A percentile compares a stretch with the other conserved stretches of the same genome.
Conservation (phyloP, 2,113 vertebrate species). For the Hypomesus transpacificus region DNA sequence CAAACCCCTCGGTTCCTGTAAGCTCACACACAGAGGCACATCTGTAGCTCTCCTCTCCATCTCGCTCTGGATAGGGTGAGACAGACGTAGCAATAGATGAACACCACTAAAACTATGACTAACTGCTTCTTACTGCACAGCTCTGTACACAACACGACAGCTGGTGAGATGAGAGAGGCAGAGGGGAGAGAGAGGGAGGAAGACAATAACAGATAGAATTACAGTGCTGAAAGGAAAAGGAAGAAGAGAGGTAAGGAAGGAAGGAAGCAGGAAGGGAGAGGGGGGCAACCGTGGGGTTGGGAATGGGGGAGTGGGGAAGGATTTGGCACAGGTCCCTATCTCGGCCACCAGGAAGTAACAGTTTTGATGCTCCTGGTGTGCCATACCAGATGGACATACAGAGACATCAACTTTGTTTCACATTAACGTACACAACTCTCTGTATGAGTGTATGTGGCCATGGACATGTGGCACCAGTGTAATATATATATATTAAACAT, state of each 20-base stretch:
- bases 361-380: neutral
- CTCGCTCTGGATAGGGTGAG: conserved; percentile 10
- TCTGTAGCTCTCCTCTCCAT: conserved; percentile 27
- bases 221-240: neutral
- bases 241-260: neutral
- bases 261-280: neutral
- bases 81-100: conserved; percentile 38
- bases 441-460: no score
- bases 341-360: conserved; percentile 23
- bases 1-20: conserved; percentile 6
- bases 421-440: conserved; percentile 22
- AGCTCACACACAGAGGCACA: conserved; percentile 42
- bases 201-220: neutral
- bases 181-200: conserved; percentile 13
- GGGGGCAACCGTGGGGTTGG: neutral
- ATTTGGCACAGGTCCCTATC: conserved; percentile 36
- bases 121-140: conserved; percentile 10
- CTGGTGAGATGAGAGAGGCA: conserved; percentile 4
- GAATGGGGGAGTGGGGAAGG: neutral
- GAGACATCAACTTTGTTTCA: conserved; percentile 34
- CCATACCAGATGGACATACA: conserved; percentile 48
- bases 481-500: no score
- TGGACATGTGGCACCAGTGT: no score
- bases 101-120: conserved; percentile 46
- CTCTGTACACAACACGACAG: no score